Evolutionary conservation across 2,113 vertebrate genomes (phyloP), one percentile per base, ranked within the genome.

Genomic region (Pagrus major): DNA sequence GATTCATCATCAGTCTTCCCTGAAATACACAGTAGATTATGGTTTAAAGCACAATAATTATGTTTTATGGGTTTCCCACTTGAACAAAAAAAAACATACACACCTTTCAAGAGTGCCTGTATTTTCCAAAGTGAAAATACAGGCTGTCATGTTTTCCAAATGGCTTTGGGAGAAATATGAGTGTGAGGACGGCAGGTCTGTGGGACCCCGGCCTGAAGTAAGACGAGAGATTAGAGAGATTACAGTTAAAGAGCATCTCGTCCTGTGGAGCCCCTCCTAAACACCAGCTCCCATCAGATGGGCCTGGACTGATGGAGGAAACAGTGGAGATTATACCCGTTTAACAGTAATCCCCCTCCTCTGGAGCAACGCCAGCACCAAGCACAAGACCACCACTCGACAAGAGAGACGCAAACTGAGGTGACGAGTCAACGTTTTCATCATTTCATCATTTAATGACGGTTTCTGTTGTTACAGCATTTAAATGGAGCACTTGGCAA

Each of bases 341-440:
- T 93, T 93, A 92, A 61, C 91, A 68, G 89, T 94, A 94, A 95
- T 93, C 91, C 92, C 63, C 41, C 71, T 61, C 59, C 23, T 55
- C 70, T 94, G 92, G 93, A 92, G 80, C 60, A 14, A 46, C 9
- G 92, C 92, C 93, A 94, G 84, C 60, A 20, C 56, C 6, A 64
- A 83, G 80, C 84, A 65, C 64, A 76, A 85, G 92, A 93, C 89
- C 83, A 83, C 80, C 69, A 4, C 73, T 76, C 65, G 0, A 35
- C 78, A 20, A 71, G 54, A 67, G n/a, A 51, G 42, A 78, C 33
- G 2, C 5, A 47, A 7, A 8, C 37, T 18, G 6, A 47, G 49
- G 23, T 25, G 25, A 11, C 25, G 58, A 39, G 37, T 21, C 37
- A n/a, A n/a, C n/a, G n/a, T n/a, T n/a, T n/a, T n/a, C n/a, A n/a